These are phyloP conservation scores for Dreissena rostriformis DNA, from an alignment of 1,140 invertebrate genomes.

Conservation along the genomic window DNA sequence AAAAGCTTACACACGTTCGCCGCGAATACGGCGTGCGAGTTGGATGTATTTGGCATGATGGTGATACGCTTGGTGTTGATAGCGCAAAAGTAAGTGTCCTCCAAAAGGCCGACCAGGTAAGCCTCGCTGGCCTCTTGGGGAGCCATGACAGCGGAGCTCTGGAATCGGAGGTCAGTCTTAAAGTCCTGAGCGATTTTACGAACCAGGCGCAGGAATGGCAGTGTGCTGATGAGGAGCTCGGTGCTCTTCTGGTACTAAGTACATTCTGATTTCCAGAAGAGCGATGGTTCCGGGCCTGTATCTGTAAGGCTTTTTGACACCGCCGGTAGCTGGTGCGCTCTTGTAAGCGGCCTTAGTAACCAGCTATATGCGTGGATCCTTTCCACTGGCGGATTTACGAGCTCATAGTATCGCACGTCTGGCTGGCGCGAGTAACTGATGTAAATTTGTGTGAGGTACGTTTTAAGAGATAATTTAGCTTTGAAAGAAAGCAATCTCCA, in stretches of 20 bases:
- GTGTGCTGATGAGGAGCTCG: constrained; percentile 85
- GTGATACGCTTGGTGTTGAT: constrained; percentile 97
- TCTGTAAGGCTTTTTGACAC: constrained; percentile 85
- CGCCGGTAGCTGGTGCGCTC: constrained; percentile 86
- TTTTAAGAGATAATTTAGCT: constrained; percentile 86
- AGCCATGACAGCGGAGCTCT: constrained; percentile 81
- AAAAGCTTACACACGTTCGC: constrained; percentile 72
- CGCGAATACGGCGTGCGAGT: constrained; percentile 76
- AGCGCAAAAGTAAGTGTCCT: constrained; percentile 95
- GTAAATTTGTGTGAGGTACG: constrained; percentile 82
- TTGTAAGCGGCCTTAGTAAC: constrained; percentile 85
- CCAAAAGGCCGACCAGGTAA: constrained; percentile 91
- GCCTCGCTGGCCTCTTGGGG: constrained; percentile 92
- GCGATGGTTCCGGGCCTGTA: constrained; percentile 84
- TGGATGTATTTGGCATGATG: constrained; percentile 98
- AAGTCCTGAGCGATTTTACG: constrained; percentile 92
- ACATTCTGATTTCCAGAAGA: too few relatives aligned
- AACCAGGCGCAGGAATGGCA: constrained; percentile 92
- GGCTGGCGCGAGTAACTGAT: constrained; percentile 90
- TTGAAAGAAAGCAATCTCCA: too few relatives aligned
- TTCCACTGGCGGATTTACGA: constrained; percentile 15
- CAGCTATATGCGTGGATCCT: constrained; percentile 30
- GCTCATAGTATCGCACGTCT: constrained; percentile 92
- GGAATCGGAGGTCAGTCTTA: constrained; percentile 84
- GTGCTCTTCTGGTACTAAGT: too few relatives aligned